Conservation (phyloP, 2,888 invertebrate genomes). For the Drosophila dives region DNA sequence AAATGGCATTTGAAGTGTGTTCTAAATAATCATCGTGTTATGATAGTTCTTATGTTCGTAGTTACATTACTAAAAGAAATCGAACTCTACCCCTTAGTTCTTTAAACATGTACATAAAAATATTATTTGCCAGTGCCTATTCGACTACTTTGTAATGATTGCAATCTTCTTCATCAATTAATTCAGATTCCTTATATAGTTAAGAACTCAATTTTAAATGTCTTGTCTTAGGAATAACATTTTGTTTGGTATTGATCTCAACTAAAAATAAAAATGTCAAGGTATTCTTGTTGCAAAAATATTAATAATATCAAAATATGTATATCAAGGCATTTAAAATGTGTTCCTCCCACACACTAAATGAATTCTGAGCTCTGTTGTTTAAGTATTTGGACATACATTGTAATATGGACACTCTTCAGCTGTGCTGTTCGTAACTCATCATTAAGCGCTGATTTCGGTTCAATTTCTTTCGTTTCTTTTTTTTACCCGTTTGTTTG, state of each 20-base stretch:
- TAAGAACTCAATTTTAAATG: too few species aligned
- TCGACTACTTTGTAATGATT: neutral
- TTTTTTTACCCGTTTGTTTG: conserved; percentile 19
- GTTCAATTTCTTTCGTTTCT: conserved; percentile 56
- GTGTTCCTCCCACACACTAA: neutral
- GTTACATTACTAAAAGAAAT: too few species aligned
- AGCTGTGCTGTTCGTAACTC: conserved; percentile 57
- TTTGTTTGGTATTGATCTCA: too few species aligned
- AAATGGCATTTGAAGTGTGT: too few species aligned
- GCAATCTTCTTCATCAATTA: neutral
- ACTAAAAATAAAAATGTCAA: too few species aligned
- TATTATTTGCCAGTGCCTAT: neutral
- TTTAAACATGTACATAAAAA: neutral
- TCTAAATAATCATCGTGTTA: too few species aligned
- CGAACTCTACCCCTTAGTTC: neutral
- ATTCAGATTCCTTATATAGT: neutral
- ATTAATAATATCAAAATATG: neutral
- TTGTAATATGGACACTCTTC: conserved; percentile 37
- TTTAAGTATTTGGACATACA: conserved; percentile 31
- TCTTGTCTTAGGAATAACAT: too few species aligned
- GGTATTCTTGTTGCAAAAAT: too few species aligned
- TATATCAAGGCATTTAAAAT: neutral
- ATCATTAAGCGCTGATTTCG: conserved; percentile 69
- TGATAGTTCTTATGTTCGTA: too few species aligned
- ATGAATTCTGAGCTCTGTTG: neutral